Percentiles rank a stretch among this genome's conserved stretches.
Conservation (phyloP, 2,113 vertebrate species). For the Trinectes maculatus region DNA sequence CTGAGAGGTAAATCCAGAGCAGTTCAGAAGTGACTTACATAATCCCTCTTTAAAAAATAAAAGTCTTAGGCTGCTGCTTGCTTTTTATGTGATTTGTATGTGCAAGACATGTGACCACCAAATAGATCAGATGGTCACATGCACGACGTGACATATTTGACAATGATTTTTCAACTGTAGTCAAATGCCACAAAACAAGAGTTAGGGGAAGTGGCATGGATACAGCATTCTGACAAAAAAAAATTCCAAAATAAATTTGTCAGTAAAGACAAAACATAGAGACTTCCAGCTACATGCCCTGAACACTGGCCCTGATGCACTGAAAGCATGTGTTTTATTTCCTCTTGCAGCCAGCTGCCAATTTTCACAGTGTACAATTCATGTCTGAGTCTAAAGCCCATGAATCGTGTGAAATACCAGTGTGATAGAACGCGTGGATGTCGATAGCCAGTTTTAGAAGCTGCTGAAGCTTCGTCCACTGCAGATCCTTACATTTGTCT, state of each 20-base stretch:
- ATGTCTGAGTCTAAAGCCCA: conserved; percentile 32
- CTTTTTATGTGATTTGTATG: background rate
- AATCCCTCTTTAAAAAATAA: background rate
- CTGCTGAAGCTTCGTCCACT: conserved; percentile 2
- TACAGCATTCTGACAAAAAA: background rate
- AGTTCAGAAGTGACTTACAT: conserved; percentile 23
- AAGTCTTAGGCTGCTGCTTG: conserved; percentile 34
- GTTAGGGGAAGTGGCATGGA: conserved; percentile 3
- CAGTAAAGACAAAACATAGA: background rate
- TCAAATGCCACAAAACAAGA: background rate
- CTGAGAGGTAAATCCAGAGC: conserved; percentile 62
- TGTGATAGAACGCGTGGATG: conserved; percentile 8
- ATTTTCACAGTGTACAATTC: conserved; percentile 62
- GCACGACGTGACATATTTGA: conserved; percentile 9
- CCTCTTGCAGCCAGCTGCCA: conserved; percentile 51
- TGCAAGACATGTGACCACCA: conserved; percentile 16
- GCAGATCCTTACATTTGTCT: conserved; percentile 12
- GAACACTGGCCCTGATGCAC: conserved; percentile 3
- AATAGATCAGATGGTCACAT: conserved; percentile 37
- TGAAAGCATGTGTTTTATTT: background rate
- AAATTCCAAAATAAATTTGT: too few relatives aligned
- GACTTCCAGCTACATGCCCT: background rate
- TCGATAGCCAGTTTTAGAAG: background rate
- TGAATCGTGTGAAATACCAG: conserved; percentile 6
- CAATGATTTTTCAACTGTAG: background rate